Conservation (phyloP, 1,140 invertebrate species). For the Lanistes nyassanus region DNA sequence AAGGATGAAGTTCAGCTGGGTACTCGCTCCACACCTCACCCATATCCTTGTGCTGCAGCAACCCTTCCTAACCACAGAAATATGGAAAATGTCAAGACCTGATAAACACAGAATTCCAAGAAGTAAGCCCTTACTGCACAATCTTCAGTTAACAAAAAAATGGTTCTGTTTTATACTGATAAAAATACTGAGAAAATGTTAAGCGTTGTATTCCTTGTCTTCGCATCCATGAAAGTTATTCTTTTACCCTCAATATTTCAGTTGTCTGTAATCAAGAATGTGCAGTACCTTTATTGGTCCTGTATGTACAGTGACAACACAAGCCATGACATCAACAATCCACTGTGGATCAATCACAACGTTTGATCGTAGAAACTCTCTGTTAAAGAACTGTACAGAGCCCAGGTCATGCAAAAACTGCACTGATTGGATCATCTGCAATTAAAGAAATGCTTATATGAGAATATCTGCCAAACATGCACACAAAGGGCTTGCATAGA, state of each 20-base stretch:
- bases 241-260: too few species aligned
- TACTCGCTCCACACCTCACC: conserved; percentile 59
- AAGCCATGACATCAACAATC: conserved; percentile 66
- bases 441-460: conserved; percentile 18
- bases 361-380: conserved; percentile 53
- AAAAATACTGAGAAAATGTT: neutral
- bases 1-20: conserved; percentile 53
- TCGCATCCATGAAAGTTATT: too few species aligned
- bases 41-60: conserved; percentile 56
- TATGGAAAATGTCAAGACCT: neutral
- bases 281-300: conserved; percentile 54
- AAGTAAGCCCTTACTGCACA: neutral
- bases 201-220: too few species aligned
- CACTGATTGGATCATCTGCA: conserved; percentile 56
- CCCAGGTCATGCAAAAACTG: conserved; percentile 65
- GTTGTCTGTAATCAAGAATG: too few species aligned
- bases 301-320: conserved; percentile 63
- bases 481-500: neutral
- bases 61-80: conserved; percentile 50
- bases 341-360: conserved; percentile 67
- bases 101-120: neutral
- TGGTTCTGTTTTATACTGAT: neutral
- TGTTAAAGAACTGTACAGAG: conserved; percentile 65
- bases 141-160: neutral
- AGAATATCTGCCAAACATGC: neutral